Base-by-base conservation (phyloP, 2,888 invertebrate genomes). In the Cheilosia grossa region DNA sequence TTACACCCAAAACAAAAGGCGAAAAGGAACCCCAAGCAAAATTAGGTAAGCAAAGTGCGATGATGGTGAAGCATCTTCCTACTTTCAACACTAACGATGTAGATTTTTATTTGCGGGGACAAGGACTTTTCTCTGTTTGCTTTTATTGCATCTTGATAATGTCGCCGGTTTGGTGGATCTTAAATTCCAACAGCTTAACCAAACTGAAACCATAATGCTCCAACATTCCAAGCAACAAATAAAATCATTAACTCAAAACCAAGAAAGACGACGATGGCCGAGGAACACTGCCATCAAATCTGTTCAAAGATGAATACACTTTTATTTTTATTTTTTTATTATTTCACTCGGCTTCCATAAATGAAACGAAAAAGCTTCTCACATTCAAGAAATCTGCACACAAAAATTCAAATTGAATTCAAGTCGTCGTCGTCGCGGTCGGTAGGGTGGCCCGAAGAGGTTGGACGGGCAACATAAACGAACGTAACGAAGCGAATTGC, bases 321-420 rank as follows among this genome's bases (percentile, higher is more conserved):
- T 59, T 59, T 64, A 66, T 27, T 54, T 70, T 53, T 51, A 53
- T 56, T 82, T 59, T 47, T 75, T 37, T 56, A 58, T 58, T 42
- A 64, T 47, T 61, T 56, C 27, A 27, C 61, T 13, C 47, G 19
- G 9, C 75, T 58, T 13, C 49, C 67, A 33, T 47, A 51, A 81
- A 49, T 42, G 30, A 61, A 77, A 51, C 51, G 42, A 30, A 70
- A 37, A 78, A 78, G 67, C 73, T 69, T 19, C 40, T 44, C 70
- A 63, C 66, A 69, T 69, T 64, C 67, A 61, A 80, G 74, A 85
- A 80, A 72, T 85, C 75, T 85, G 75, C 81, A 80, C 80, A 77
- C 75, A 85, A 81, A 66, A 80, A 85, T 81, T 72, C 81, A 79
- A 83, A 66, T 83, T 79, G 67, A 79, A 69, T 82, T 73, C 66